Percentiles rank a stretch among this genome's conserved stretches.
Evolutionary conservation across 2,888 invertebrate species (phyloP).

Genomic region (Drosophila hamatofila): DNA sequence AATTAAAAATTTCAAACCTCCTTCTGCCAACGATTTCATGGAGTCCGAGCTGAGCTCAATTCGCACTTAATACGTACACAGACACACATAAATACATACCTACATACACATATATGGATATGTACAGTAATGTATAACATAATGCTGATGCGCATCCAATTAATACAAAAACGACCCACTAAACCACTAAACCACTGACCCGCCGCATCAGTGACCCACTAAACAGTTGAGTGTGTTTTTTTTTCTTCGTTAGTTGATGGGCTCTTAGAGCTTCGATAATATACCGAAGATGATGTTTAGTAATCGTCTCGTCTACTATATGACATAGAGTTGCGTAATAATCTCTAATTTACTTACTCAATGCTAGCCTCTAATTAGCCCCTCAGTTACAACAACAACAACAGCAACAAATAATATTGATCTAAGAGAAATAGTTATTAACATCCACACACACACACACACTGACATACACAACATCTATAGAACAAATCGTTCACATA

Average conservation of each 20-base stretch:
- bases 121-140: constrained; percentile 8
- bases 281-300: constrained; percentile 23
- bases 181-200: constrained; percentile 12
- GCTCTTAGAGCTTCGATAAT: constrained; percentile 42
- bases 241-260: constrained; percentile 13
- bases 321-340: constrained; percentile 17
- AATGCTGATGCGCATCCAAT: constrained; percentile 8
- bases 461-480: constrained; percentile 8
- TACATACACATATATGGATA: neutral
- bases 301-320: constrained; percentile 13
- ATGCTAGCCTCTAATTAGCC: constrained; percentile 1
- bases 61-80: neutral
- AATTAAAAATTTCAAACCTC: neutral
- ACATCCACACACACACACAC: constrained; percentile 17
- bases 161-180: constrained; percentile 7
- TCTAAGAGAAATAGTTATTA: constrained; percentile 24
- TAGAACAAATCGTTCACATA: constrained; percentile 21
- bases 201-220: constrained; percentile 15
- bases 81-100: neutral
- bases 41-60: neutral
- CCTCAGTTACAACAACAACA: constrained; percentile 2
- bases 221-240: constrained; percentile 31
- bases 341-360: constrained; percentile 2
- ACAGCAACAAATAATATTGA: constrained; percentile 1
- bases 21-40: constrained; percentile 22